Percentiles rank a stretch among this genome's conserved stretches.
Evolutionary conservation across 2,888 invertebrate genomes (phyloP).

Genomic region (Tenthredo mesomela): DNA sequence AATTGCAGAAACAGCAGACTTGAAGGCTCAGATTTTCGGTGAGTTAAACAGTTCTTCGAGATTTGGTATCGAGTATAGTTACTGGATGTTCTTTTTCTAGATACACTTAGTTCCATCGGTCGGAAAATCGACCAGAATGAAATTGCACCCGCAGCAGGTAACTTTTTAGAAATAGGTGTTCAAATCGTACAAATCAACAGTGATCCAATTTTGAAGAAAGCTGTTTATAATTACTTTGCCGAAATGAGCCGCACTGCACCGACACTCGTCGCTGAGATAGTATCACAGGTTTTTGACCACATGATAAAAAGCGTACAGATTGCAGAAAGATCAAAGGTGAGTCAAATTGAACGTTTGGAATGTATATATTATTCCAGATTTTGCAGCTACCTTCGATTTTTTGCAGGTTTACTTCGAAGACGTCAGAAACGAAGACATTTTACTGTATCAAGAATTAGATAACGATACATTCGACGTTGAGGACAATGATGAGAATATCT

Average conservation of each 20-base stretch:
- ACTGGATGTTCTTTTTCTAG: not conserved
- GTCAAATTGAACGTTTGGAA: not conserved
- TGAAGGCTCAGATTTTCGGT: not conserved
- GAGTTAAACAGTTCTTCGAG: not conserved
- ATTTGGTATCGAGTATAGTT: not conserved
- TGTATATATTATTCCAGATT: not conserved
- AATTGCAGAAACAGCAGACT: not conserved
- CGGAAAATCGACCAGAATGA: not conserved
- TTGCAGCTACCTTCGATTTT: not conserved
- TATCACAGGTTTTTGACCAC: slow-evolving; percentile 2
- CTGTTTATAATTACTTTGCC: slow-evolving; percentile 5
- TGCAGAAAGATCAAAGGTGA: not conserved
- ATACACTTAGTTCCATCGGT: not conserved
- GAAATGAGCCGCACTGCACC: not conserved
- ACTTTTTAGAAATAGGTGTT: not conserved
- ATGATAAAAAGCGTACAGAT: not conserved
- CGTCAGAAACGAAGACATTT: slow-evolving; percentile 19
- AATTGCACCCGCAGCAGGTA: not conserved
- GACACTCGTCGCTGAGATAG: not conserved
- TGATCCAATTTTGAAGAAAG: slow-evolving; percentile 4
- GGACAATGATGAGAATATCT: slow-evolving; percentile 79
- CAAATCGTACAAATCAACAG: not conserved
- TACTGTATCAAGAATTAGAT: slow-evolving; percentile 19
- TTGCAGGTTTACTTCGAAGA: not conserved
- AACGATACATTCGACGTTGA: slow-evolving; percentile 72